Percentiles rank a stretch among this genome's conserved stretches.
phyloP scores from a whole-genome alignment of 2,797 vertebrate genomes.

The Lates japonicus region DNA sequence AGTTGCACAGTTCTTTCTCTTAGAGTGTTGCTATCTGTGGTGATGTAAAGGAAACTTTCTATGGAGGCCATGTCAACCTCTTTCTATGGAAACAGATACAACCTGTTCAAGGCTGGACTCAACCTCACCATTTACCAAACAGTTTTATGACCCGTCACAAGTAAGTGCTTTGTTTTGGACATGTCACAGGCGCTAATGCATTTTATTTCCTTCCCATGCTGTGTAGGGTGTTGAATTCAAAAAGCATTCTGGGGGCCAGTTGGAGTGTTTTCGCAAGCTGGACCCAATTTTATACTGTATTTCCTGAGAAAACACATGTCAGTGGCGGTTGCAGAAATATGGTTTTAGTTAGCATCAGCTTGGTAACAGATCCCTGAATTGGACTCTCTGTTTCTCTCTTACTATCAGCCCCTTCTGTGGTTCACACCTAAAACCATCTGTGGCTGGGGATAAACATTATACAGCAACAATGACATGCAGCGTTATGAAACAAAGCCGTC shows the following conservation, averaged over 20 bases:
- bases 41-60: conserved; percentile 91
- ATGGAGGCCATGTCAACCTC: conserved; percentile 79
- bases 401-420: conserved; percentile 56
- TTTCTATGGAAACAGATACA: conserved; percentile 91
- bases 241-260: conserved; percentile 52
- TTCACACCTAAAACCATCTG: conserved; percentile 80
- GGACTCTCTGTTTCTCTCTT: conserved; percentile 68
- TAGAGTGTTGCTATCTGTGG: conserved; percentile 73
- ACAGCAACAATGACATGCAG: conserved; percentile 58
- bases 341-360: conserved; percentile 69
- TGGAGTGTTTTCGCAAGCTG: conserved; percentile 18
- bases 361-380: conserved; percentile 71
- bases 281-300: conserved; percentile 65
- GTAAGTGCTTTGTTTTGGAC: conserved; percentile 86
- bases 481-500: conserved; percentile 62
- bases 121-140: conserved; percentile 87
- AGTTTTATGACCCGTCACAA: conserved; percentile 94
- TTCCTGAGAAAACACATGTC: conserved; percentile 63
- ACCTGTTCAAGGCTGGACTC: conserved; percentile 92
- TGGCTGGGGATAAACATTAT: conserved; percentile 59
- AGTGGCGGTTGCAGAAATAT: conserved; percentile 64
- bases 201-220: conserved; percentile 37
- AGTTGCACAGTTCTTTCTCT: conserved; percentile 62
- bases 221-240: conserved; percentile 28
- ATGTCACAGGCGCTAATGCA: conserved; percentile 25